Evolutionary conservation across 2,113 vertebrate genomes (phyloP).

Genomic region (Manacus vitellinus): DNA sequence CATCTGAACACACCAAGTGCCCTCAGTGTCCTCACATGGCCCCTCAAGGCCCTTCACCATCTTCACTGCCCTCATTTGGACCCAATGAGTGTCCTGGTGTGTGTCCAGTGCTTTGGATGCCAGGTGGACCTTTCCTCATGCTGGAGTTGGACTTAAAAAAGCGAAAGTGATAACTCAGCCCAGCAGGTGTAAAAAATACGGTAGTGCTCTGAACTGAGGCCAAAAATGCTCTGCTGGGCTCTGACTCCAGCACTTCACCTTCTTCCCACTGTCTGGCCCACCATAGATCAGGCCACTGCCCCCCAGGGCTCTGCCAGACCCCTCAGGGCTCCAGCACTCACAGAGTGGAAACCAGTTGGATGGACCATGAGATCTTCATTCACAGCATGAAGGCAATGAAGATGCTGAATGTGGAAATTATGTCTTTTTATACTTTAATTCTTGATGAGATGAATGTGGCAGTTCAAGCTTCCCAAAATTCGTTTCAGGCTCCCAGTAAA

Average conservation of each 20-base stretch:
- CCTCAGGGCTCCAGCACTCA: not conserved
- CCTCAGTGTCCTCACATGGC: not conserved
- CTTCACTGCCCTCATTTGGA: not conserved
- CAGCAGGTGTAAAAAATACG: not conserved
- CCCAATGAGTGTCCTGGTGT: not conserved
- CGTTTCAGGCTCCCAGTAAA: not conserved
- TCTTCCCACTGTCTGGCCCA: accelerated
- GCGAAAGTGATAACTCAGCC: not conserved
- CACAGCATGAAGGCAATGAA: accelerated
- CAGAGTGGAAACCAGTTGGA: not conserved
- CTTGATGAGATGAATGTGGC: not conserved
- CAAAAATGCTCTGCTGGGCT: not conserved
- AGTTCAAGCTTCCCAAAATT: not conserved
- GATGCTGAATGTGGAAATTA: not conserved
- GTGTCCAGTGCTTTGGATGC: not conserved
- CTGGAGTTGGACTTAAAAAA: not conserved
- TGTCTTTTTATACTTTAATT: not conserved
- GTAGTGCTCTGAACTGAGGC: not conserved
- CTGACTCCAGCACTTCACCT: accelerated
- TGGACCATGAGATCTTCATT: accelerated
- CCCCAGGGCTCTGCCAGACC: not conserved
- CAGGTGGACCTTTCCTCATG: not conserved
- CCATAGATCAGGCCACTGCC: accelerated
- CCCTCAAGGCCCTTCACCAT: not conserved
- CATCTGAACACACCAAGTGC: not conserved